phyloP scores from a whole-genome alignment of 1,140 invertebrate genomes.

The Chironomus striatipennis region DNA sequence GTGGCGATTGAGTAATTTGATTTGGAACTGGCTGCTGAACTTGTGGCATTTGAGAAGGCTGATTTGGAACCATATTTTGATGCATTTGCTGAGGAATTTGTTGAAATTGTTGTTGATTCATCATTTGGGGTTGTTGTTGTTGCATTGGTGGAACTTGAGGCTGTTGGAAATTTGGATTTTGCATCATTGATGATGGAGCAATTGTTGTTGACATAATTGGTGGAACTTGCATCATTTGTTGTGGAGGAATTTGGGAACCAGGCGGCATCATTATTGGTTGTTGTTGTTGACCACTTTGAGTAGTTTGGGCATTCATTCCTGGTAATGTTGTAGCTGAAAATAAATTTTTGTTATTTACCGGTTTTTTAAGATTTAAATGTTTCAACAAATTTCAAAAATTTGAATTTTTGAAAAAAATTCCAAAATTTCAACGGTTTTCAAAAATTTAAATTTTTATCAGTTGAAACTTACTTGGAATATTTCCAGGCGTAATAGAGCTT shows the following conservation, averaged over 20 bases:
- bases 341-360: background rate
- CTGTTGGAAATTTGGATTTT: constrained; percentile 29
- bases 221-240: constrained; percentile 33
- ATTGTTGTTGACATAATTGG: constrained; percentile 28
- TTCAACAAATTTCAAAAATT: background rate
- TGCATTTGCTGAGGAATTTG: constrained; percentile 27
- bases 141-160: background rate
- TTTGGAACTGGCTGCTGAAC: no score
- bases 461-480: background rate
- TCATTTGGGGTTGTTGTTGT: no score
- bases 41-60: no score
- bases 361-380: background rate
- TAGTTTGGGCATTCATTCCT: background rate
- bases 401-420: background rate
- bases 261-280: constrained; percentile 37
- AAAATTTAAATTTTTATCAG: background rate
- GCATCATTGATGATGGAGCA: constrained; percentile 28
- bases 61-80: constrained; percentile 24
- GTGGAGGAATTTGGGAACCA: constrained; percentile 31
- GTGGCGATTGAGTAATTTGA: constrained; percentile 16
- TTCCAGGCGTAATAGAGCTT: background rate
- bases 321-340: background rate
- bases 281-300: constrained; percentile 26
- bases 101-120: no score
- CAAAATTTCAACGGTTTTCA: background rate